Conservation (phyloP, 2,797 vertebrate genomes). For the Salmo trutta region DNA sequence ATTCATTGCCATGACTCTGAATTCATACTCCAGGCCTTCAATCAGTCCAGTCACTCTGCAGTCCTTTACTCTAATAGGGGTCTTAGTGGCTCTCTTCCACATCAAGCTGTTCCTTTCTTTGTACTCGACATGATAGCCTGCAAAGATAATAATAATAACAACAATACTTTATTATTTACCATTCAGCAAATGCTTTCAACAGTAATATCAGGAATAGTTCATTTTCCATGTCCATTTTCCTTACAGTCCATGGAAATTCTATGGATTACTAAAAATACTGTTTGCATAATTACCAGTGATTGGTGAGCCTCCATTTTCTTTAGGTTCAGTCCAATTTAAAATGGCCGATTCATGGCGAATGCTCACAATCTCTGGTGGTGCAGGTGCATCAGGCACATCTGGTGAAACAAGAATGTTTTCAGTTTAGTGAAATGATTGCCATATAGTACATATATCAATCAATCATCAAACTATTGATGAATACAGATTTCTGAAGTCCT, state of each 20-base stretch:
- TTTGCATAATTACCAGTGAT: slow-evolving; percentile 85
- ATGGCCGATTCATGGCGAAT: slow-evolving; percentile 92
- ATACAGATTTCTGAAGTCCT: not conserved
- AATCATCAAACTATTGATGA: not conserved
- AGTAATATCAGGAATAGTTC: too few relatives aligned
- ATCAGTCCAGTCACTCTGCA: slow-evolving; percentile 92
- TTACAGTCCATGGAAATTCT: not conserved
- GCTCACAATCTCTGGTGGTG: slow-evolving; percentile 87
- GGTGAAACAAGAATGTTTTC: slow-evolving; percentile 33
- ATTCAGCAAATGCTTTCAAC: not conserved
- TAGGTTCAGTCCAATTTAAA: slow-evolving; percentile 92
- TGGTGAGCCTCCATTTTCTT: slow-evolving; percentile 90
- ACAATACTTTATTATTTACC: not conserved
- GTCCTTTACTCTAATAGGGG: slow-evolving; percentile 92
- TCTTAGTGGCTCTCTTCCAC: slow-evolving; percentile 94
- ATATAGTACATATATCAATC: slow-evolving; percentile 11
- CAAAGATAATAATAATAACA: slow-evolving; percentile 11
- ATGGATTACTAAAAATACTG: not conserved
- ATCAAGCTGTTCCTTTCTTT: slow-evolving; percentile 98
- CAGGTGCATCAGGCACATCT: slow-evolving; percentile 96
- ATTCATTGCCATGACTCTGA: slow-evolving; percentile 98
- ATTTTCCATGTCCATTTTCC: not conserved
- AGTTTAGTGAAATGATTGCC: not conserved
- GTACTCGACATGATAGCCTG: slow-evolving; percentile 95
- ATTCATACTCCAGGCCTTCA: slow-evolving; percentile 98